A percentile compares a stretch with the other conserved stretches of the same genome.
These are phyloP conservation scores for Bradypodion ventrale DNA, from an alignment of 2,797 vertebrate genomes.

Conservation along the genomic window DNA sequence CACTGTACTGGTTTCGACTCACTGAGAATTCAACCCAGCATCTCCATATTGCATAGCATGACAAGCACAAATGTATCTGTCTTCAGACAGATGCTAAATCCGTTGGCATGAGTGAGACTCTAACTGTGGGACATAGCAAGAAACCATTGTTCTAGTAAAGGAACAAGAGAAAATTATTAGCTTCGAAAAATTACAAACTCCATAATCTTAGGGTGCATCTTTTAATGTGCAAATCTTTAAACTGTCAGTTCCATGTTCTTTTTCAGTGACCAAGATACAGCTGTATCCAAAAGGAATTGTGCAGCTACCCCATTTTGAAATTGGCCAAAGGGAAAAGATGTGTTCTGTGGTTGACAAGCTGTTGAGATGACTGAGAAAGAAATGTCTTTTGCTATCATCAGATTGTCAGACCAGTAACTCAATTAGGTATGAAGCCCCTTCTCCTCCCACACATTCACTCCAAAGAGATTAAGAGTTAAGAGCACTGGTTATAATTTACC, in stretches of 20 bases:
- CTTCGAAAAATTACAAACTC: conserved; percentile 33
- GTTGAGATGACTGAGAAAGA: background rate
- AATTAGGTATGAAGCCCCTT: background rate
- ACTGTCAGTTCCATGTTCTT: conserved; percentile 20
- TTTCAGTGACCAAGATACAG: conserved; percentile 27
- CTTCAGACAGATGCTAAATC: conserved; percentile 35
- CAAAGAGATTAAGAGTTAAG: background rate
- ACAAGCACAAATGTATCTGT: background rate
- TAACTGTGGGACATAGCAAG: background rate
- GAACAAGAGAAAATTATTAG: conserved; percentile 27
- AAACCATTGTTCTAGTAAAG: conserved; percentile 9
- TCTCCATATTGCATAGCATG: conserved; percentile 7
- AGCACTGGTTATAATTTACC: background rate
- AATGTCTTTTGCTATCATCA: background rate
- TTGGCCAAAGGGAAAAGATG: background rate
- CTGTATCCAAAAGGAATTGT: conserved; percentile 13
- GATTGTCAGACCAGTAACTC: conserved; percentile 11
- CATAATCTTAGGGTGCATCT: conserved; percentile 34
- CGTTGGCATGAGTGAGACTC: conserved; percentile 22
- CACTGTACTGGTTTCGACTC: background rate
- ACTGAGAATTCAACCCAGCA: conserved; percentile 13
- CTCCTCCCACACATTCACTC: background rate
- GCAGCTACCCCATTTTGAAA: conserved; percentile 8
- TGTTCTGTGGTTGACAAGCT: conserved; percentile 20
- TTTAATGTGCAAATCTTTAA: conserved; percentile 32